Base-by-base conservation (phyloP, 2,888 invertebrate species). In the Alsophila aescularia region DNA sequence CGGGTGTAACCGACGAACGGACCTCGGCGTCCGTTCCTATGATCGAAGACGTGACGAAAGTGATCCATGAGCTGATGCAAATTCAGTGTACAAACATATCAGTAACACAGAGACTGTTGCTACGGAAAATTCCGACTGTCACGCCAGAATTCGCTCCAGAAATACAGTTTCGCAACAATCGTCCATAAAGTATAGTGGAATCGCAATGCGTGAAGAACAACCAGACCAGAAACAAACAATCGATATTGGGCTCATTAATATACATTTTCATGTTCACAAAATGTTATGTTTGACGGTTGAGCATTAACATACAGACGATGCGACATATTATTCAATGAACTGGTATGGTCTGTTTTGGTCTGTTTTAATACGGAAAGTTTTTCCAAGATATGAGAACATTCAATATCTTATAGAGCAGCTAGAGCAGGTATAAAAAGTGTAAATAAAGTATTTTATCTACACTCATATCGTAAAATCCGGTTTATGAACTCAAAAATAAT, bases 1-100 rank as follows among this genome's bases (percentile, higher is more conserved):
- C 15, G 29, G 39, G 21, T 50, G 50, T 49, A 49, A 34, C 50
- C 36, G 10, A 43, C 52, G 59, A 31, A 13, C 48, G 43, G 39
- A 41, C 50, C 12, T 49, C 34, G 39, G 34, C 27, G 55, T 60
- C 56, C 60, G 53, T 53, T 54, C 60, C 49, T 54, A 64, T 77
- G 75, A 78, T 77, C 61, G 73, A 79, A 75, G 66, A 67, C 66
- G 56, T 62, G 62, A 69, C 64, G 65, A 69, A 67, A 73, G 66
- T 77, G 74, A 78, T 75, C 66, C 58, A 78, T 74, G 60, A 66
- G 52, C 50, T 52, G 50, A 67, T 67, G 49, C 57, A 44, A 54
- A 62, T 62, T 43, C 47, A 47, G 53, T 16, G 24, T 15, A 44
- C 24, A 49, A 49, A 39, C 34, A 39, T 16, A 45, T 31, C 45